Conservation (phyloP, 2,888 invertebrate species). For the Leistus spinibarbis region DNA sequence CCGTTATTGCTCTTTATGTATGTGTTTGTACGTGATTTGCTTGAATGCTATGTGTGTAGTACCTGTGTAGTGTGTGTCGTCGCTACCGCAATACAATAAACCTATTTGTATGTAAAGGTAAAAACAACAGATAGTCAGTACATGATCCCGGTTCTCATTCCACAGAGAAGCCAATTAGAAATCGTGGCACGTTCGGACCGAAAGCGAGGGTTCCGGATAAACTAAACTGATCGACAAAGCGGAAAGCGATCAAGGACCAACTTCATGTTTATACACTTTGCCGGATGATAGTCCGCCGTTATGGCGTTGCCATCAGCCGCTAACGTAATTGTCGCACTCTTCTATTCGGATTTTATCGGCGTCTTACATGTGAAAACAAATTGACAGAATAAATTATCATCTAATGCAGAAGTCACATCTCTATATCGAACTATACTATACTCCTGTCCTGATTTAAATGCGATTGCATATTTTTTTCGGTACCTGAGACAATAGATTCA, state of each 20-base stretch:
- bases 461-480: no score
- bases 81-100: conserved; percentile 45
- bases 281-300: conserved; percentile 4
- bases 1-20: neutral
- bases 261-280: conserved; percentile 28
- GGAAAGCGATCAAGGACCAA: conserved; percentile 32
- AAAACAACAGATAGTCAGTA: conserved; percentile 49
- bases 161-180: conserved; percentile 49
- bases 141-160: conserved; percentile 51
- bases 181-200: conserved; percentile 51
- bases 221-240: conserved; percentile 30
- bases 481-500: no score
- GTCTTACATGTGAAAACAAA: neutral
- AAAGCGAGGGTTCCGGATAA: conserved; percentile 46
- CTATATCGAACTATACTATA: neutral
- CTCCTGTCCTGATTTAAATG: no score
- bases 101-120: conserved; percentile 54
- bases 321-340: conserved; percentile 5
- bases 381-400: neutral
- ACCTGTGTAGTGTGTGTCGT: neutral
- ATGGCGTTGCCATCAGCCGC: neutral
- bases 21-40: neutral
- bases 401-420: no score
- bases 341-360: neutral
- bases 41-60: neutral